These are phyloP conservation scores for Thripadectes ignobilis DNA, from an alignment of 2,797 vertebrate genomes.

Conservation along the genomic window DNA sequence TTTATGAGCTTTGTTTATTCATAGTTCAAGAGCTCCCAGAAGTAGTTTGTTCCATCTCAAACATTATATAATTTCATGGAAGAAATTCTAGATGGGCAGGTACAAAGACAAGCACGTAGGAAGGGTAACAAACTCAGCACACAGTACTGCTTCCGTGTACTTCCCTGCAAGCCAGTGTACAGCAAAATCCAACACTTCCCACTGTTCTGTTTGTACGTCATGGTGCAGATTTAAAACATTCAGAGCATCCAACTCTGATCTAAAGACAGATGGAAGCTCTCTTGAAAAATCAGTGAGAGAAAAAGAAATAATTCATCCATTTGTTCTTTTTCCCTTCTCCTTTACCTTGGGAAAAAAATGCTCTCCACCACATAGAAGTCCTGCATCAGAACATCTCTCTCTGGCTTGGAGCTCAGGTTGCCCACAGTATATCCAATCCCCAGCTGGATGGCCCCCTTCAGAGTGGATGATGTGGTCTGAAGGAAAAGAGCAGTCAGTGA, in stretches of 20 bases:
- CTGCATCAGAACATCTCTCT: conserved; percentile 97
- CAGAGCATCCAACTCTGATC: not conserved
- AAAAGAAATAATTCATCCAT: not conserved
- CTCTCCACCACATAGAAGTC: conserved; percentile 98
- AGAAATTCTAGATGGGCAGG: not conserved
- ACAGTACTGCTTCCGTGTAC: not conserved
- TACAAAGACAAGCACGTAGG: not conserved
- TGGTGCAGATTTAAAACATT: not conserved
- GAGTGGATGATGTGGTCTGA: conserved; percentile 95
- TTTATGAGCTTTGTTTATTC: not conserved
- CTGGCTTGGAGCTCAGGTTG: conserved; percentile 96
- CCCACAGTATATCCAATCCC: conserved; percentile 98
- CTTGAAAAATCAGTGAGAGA: not conserved
- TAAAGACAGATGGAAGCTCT: conserved; percentile 4
- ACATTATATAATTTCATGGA: not conserved
- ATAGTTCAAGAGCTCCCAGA: not conserved
- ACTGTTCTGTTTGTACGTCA: not conserved
- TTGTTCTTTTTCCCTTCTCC: not conserved
- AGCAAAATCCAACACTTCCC: not conserved
- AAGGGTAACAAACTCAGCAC: not conserved
- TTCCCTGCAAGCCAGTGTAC: not conserved
- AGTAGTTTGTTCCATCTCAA: not conserved
- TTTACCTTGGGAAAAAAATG: conserved; percentile 95
- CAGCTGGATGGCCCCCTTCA: conserved; percentile 95
- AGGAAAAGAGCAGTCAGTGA: not conserved